phyloP scores from a whole-genome alignment of 2,113 vertebrate genomes.

The Corythaeola cristata region DNA sequence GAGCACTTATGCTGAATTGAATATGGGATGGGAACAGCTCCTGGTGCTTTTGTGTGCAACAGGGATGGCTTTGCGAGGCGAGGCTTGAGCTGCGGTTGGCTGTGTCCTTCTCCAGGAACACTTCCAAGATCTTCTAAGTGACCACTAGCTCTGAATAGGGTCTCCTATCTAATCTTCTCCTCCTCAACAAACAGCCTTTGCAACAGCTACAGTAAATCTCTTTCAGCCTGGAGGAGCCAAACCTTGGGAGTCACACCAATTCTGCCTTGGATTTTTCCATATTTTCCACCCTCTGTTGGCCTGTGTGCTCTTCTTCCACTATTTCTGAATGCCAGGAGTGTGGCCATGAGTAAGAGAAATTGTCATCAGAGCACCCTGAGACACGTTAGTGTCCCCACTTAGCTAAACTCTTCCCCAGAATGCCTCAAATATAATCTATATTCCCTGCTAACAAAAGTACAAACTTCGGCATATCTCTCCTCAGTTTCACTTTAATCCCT shows the following conservation, averaged over 20 bases:
- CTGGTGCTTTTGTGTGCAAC: background rate
- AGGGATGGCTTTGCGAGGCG: background rate
- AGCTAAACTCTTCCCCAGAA: background rate
- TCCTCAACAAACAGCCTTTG: conserved; percentile 41
- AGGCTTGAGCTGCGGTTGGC: background rate
- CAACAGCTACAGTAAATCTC: conserved; percentile 53
- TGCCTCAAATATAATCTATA: background rate
- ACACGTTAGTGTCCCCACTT: background rate
- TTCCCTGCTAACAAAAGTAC: conserved; percentile 18
- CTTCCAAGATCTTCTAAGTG: conserved; percentile 68
- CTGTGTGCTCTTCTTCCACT: background rate
- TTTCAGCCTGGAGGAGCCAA: background rate
- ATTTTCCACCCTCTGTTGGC: background rate
- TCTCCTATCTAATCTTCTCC: conserved; percentile 59
- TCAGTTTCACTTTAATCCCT: background rate
- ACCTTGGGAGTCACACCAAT: background rate
- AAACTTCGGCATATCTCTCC: conserved; percentile 1
- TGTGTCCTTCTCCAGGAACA: conserved; percentile 31
- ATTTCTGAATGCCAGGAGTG: conserved; percentile 28
- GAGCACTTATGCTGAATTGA: conserved; percentile 22
- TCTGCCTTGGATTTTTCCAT: conserved; percentile 10
- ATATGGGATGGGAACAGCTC: conserved; percentile 52
- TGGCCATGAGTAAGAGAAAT: conserved; percentile 32
- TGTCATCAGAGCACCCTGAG: background rate
- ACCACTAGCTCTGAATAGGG: conserved; percentile 45